Base-by-base conservation (phyloP, 2,888 invertebrate genomes). In the Hirtodrosophila cameraria region DNA sequence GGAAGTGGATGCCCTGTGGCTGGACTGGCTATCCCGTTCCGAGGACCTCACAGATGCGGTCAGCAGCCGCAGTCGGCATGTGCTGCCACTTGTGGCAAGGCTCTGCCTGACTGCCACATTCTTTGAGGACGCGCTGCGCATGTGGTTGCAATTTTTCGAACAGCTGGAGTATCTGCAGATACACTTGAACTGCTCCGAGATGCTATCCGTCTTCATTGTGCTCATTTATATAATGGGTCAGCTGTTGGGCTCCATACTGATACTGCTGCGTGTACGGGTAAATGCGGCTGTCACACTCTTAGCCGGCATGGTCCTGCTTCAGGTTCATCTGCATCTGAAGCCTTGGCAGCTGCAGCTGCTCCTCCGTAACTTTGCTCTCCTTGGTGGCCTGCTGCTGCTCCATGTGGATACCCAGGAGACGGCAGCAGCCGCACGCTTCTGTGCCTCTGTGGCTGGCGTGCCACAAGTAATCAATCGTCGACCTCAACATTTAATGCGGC, bases 41-140 rank as follows among this genome's bases (percentile, higher is more conserved):
- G 39, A 60, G 30, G 55, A 54, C 13, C 12, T 52, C 4, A 41
- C 27, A 1, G 55, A 41, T 20, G 46, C 31, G 54, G 33, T 64
- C 36, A 33, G 33, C 18, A 18, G 46, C 1, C 52, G 36, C 2
- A 28, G 45, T 9, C 53, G 45, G 2, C 60, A n/a, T 2, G 8
- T 63, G 23, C 31, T 70, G 42, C 71, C 60, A 9, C 11, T 25
- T 18, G 67, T 63, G 43, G 69, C 77, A 11, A 20, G 66, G 1
- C 41, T 69, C 25, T 57, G 53, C 4, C 50, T 59, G 27, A 53
- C 49, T 30, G 65, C 75, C 45, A 75, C 65, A 11, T 66, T 66
- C 36, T 27, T 66, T 2, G 63, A 63, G 35, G 58, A 53, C 33
- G 70, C 41, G 0, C 18, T 63, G 13, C 65, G 62, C 25, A 42